Evolutionary conservation across 2,113 vertebrate genomes (phyloP), one percentile per base, ranked within the genome.

Genomic region (Myiagra hebetior): DNA sequence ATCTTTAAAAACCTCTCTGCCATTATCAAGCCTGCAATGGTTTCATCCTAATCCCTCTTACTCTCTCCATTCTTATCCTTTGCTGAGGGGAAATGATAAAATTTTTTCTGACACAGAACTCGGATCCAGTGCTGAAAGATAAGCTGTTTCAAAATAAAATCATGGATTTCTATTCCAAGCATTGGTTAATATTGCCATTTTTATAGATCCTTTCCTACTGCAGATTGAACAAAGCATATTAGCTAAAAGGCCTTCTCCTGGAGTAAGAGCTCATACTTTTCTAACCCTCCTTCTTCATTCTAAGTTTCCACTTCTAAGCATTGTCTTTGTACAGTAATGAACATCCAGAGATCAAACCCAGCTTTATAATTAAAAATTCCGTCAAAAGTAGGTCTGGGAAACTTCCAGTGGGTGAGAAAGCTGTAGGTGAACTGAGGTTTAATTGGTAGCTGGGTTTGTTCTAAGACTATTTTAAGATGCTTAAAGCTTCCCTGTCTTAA

Each of bases 1-100:
- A 69, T 96, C 79, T 96, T 85, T 91, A 50, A 92, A 90, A 96
- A 85, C 89, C 90, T 92, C 78, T 85, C 75, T 94, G 84, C 92
- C 59, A 89, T 94, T 95, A 94, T 96, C 95, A 87, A 87, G 80
- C 47, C 85, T 77, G 93, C 74, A 75, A 91, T 95, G 82, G 94
- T 80, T 95, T 96, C 91, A 95, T 95, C 82, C 93, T 97, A 96
- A 97, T 96, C 94, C 94, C 88, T 91, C 89, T 97, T 87, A 91
- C 1, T 10, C 93, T 93, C 63, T 76, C 75, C 89, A 75, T 91
- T 91, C 85, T 95, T 93, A 96, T 96, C 93, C 95, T 92, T 94
- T 87, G 86, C 93, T 94, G 89, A 96, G 79, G 59, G 74, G 78
- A 77, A 94, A 89, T 78, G 96, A 96, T 97, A 96, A 94, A 91